These are phyloP conservation scores for Perdita meconis DNA, from an alignment of 2,888 invertebrate genomes.

Conservation along the genomic window DNA sequence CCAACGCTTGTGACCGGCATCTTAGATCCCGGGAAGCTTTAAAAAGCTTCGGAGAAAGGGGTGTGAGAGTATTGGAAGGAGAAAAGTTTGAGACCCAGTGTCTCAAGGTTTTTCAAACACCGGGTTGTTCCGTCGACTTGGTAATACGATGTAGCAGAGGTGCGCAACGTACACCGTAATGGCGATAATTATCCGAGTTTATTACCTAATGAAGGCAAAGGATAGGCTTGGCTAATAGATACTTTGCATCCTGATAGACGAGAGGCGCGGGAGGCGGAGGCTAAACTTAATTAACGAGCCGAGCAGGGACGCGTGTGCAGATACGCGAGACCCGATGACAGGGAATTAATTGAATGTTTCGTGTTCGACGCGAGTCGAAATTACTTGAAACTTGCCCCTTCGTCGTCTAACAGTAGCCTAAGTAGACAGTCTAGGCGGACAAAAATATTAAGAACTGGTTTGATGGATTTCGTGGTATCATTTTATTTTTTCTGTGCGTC, in stretches of 20 bases:
- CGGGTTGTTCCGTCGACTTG: constrained; percentile 17
- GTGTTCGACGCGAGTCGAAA: constrained; percentile 54
- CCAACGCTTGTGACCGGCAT: no score
- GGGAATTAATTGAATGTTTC: constrained; percentile 65
- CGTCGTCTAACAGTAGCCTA: no score
- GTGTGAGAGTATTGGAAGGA: no score
- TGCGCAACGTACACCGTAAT: constrained; percentile 43
- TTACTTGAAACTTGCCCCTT: constrained; percentile 44
- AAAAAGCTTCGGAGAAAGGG: no score
- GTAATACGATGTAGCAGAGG: background rate
- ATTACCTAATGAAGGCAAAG: constrained; percentile 66
- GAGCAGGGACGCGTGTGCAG: constrained; percentile 27
- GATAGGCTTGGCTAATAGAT: constrained; percentile 66
- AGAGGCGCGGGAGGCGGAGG: constrained; percentile 28
- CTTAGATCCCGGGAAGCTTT: no score
- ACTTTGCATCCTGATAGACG: constrained; percentile 68
- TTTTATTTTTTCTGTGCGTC: no score
- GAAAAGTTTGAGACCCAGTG: no score
- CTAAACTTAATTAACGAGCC: constrained; percentile 68
- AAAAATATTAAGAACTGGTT: no score
- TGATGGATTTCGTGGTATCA: background rate
- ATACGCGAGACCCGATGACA: constrained; percentile 49
- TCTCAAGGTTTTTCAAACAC: background rate
- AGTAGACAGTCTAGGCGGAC: no score
- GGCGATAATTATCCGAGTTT: constrained; percentile 69